Base-by-base conservation (phyloP, 1,140 invertebrate genomes). In the Trichonephila clavipes region DNA sequence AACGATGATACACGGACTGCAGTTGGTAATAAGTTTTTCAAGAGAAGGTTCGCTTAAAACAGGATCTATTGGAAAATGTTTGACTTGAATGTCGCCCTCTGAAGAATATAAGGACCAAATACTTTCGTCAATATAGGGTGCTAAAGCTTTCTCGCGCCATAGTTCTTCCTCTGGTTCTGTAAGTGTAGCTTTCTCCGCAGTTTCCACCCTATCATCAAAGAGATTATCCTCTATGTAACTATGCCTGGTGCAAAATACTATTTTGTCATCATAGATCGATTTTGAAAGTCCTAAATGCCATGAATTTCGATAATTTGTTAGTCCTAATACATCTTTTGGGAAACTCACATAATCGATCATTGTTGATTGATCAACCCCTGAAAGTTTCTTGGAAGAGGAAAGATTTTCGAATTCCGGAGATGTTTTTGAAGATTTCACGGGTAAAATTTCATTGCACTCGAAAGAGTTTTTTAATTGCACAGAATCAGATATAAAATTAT, bases 121-220 rank as follows among this genome's bases (percentile, higher is more conserved):
- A 58, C 92, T 93, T 59, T 93, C 92, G 28, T 93, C 92, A 21
- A 93, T 93, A 59, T 88, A 93, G 5, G 85, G 92, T 12, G 92
- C 92, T 19, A 93, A 24, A 8, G 92, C 92, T 40, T 93, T 93
- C 82, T 93, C 92, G 16, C 92, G 66, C 92, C 92, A 93, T 69
- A 88, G 21, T 66, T 88, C 92, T 44, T 93, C 93, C 21, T 94
- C 94, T 16, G 91, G 94, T 51, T 95, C 94, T n/a, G 94, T 94
- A 1, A 86, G 82, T 28, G 94, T 95, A 24, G 88, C 82, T 64
- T 95, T 95, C 61, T 95, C 94, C 44, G 94, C 94, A 59, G 94
- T 95, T 92, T 94, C 91, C 19, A 94, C 34, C 24, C 83, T 87
- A 0, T 92, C 91, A 24, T 92, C 91, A 40, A 72, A 92, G 3